phyloP scores from a whole-genome alignment of 2,113 vertebrate genomes.

The Aphyosemion australe region DNA sequence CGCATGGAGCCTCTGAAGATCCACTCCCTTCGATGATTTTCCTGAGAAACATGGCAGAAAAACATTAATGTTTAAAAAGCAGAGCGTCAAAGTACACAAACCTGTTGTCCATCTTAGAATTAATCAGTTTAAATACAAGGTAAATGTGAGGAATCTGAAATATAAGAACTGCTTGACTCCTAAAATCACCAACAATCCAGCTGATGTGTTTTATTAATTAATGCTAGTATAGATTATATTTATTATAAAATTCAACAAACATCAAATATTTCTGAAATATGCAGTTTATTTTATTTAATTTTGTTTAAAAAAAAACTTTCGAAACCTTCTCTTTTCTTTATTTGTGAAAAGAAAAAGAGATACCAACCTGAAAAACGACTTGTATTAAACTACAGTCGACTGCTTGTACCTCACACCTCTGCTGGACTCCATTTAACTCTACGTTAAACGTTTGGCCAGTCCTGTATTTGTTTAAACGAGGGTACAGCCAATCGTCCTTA shows the following conservation, averaged over 20 bases:
- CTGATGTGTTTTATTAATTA: no score
- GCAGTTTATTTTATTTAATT: no score
- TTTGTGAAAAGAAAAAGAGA: not conserved
- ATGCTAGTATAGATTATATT: no score
- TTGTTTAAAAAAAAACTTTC: no score
- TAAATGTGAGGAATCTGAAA: not conserved
- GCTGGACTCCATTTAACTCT: conserved; percentile 85
- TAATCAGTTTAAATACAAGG: no score
- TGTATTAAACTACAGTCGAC: conserved; percentile 91
- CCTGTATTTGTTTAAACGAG: conserved; percentile 87
- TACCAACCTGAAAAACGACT: conserved; percentile 80
- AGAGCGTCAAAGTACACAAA: not conserved
- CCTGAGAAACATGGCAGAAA: conserved; percentile 59
- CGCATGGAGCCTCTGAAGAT: conserved; percentile 90
- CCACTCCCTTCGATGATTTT: conserved; percentile 89
- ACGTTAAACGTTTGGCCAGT: conserved; percentile 84
- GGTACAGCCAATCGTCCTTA: conserved; percentile 84
- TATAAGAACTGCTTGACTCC: no score
- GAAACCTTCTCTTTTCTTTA: no score
- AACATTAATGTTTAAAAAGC: not conserved
- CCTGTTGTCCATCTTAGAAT: no score
- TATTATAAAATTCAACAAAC: no score
- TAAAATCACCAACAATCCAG: no score
- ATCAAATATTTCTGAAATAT: no score
- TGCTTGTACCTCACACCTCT: conserved; percentile 85